Conservation (phyloP, 2,797 vertebrate genomes). For the Synanceia verrucosa region DNA sequence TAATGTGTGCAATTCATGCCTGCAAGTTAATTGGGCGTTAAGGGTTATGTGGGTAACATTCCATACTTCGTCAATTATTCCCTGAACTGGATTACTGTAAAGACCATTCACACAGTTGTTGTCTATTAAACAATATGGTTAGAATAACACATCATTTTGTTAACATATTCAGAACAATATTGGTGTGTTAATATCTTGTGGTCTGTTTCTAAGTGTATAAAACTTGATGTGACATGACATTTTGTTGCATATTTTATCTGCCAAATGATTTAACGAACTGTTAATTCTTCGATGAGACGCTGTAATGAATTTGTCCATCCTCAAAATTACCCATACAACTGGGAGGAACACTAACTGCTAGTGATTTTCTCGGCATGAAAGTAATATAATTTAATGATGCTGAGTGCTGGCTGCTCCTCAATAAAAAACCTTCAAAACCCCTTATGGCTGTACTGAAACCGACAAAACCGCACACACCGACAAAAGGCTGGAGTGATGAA, state of each 20-base stretch:
- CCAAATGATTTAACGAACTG: not conserved
- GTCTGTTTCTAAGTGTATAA: not conserved
- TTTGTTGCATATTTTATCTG: not conserved
- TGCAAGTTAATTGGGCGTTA: conserved; percentile 22
- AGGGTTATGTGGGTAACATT: conserved; percentile 6
- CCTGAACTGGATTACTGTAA: conserved; percentile 3
- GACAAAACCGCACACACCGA: not conserved
- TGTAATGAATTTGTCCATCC: conserved; percentile 2
- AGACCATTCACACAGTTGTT: not conserved
- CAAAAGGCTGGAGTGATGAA: too few species aligned
- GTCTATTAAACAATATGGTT: not conserved
- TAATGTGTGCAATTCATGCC: conserved; percentile 11
- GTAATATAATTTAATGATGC: conserved; percentile 10
- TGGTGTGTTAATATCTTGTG: not conserved
- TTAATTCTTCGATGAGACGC: not conserved
- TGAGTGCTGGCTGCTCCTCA: not conserved
- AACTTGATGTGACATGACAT: not conserved
- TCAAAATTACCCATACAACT: not conserved
- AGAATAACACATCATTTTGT: not conserved
- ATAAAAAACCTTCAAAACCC: not conserved
- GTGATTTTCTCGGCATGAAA: not conserved
- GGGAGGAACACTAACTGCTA: not conserved
- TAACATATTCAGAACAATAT: not conserved
- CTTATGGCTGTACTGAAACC: not conserved
- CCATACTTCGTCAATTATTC: conserved; percentile 9